These are phyloP conservation scores for Terrapene triunguis DNA, from an alignment of 2,113 vertebrate species.

Conservation along the genomic window DNA sequence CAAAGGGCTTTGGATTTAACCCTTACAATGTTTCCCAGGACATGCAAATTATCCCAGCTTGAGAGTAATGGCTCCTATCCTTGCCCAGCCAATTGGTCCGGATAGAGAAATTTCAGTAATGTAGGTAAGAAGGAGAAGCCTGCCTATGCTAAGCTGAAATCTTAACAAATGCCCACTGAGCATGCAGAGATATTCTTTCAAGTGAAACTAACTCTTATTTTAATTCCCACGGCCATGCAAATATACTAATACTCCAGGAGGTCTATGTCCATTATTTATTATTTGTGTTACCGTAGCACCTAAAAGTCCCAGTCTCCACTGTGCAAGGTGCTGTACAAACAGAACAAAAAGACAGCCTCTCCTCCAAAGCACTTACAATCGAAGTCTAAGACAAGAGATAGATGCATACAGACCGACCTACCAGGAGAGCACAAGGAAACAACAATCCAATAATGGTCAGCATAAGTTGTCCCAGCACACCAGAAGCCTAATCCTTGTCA, in stretches of 20 bases:
- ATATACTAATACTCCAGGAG: conserved; percentile 1
- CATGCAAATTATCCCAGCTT: background rate
- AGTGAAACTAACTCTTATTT: conserved; percentile 51
- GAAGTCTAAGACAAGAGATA: background rate
- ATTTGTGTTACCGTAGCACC: background rate
- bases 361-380: background rate
- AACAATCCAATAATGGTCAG: background rate
- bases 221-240: conserved; percentile 51
- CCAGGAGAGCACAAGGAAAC: background rate
- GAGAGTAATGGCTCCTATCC: background rate
- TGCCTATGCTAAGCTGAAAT: conserved; percentile 1
- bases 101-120: background rate
- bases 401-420: background rate
- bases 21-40: background rate
- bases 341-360: background rate
- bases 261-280: background rate
- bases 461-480: background rate
- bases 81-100: background rate
- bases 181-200: conserved; percentile 20
- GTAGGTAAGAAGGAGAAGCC: background rate
- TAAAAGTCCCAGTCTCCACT: background rate
- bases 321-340: background rate
- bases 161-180: conserved; percentile 28
- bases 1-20: background rate
- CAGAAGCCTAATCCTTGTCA: background rate